Base-by-base conservation (phyloP, 2,888 invertebrate genomes). In the Eurytoma adleriae region DNA sequence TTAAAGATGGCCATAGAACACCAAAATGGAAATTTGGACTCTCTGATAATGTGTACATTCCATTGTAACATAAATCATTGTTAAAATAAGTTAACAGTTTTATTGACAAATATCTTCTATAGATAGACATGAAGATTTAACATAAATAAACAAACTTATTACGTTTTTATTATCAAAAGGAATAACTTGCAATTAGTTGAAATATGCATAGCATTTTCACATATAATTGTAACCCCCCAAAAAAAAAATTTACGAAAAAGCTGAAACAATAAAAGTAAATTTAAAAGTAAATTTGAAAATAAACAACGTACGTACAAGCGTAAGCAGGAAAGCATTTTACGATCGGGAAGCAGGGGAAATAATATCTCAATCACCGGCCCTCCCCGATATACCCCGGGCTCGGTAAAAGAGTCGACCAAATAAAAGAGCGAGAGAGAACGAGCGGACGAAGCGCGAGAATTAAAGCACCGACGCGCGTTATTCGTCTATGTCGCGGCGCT, bases 321-420 rank as follows among this genome's bases (percentile, higher is more conserved):
- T 2, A 54, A 52, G 69, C 59, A 68, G 13, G 74, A 69, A 79
- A 79, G 70, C 64, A 74, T 59, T 71, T 66, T 24, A 75, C 56
- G 69, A 40, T 59, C 52, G 64, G n/a, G 20, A 72, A 72, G 72
- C 50, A 72, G 56, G 64, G 24, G 54, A 30, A 62, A 70, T 79
- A 79, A 74, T 79, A 79, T 79, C 74, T 79, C 79, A 79, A 79
- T 79, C 79, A 79, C 69, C 70, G 59, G 24, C 20, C 20, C 79
- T n/a, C 27, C 82, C 70, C 78, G 71, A 78, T 83, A 80, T 40
- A 79, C 75, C 83, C 78, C 82, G 69, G 73, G 77, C 18, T 57
- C 40, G 64, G 52, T 70, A 79, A 75, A 79, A 70, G 64, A 79
- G 59, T 59, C 74, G 74, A 74, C 57, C 74, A 70, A 74, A 79